Percentiles rank a stretch among this genome's conserved stretches.
Conservation (phyloP, 2,888 invertebrate species). For the Limnephilus lunatus region DNA sequence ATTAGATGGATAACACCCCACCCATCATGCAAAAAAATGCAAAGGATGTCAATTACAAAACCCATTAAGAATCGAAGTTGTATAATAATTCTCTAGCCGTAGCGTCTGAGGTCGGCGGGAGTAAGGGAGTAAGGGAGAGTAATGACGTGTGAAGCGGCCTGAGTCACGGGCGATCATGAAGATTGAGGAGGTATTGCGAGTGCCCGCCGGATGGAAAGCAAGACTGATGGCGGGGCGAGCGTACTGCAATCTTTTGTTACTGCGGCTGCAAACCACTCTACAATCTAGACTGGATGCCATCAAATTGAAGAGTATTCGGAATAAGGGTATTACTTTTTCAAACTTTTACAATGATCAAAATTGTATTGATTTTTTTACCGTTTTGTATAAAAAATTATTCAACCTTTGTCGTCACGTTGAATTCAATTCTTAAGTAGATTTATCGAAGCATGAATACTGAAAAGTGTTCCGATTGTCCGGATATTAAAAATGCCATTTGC, state of each 20-base stretch:
- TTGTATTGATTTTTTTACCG: too few relatives aligned
- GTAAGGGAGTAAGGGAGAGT: slow-evolving; percentile 54
- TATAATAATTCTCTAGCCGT: background rate
- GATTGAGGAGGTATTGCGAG: slow-evolving; percentile 57
- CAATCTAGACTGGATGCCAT: background rate
- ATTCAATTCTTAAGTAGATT: too few relatives aligned
- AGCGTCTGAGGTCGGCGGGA: background rate
- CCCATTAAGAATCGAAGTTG: slow-evolving; percentile 2
- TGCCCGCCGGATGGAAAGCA: slow-evolving; percentile 57
- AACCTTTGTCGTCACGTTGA: too few relatives aligned
- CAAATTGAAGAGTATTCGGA: slow-evolving; percentile 2
- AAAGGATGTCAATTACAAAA: slow-evolving; percentile 17
- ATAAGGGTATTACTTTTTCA: background rate
- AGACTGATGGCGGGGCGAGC: slow-evolving; percentile 56
- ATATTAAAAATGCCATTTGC: too few relatives aligned
- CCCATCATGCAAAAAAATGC: background rate
- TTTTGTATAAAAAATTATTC: too few relatives aligned
- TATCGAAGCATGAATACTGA: too few relatives aligned
- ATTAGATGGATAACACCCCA: background rate
- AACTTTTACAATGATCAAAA: too few relatives aligned
- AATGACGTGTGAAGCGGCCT: slow-evolving; percentile 59
- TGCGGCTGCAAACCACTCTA: background rate
- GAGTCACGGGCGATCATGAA: slow-evolving; percentile 58
- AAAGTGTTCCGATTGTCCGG: too few relatives aligned
- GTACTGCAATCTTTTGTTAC: slow-evolving; percentile 40